Conservation (phyloP, 2,113 vertebrate species). For the Xyliphius kryptos region DNA sequence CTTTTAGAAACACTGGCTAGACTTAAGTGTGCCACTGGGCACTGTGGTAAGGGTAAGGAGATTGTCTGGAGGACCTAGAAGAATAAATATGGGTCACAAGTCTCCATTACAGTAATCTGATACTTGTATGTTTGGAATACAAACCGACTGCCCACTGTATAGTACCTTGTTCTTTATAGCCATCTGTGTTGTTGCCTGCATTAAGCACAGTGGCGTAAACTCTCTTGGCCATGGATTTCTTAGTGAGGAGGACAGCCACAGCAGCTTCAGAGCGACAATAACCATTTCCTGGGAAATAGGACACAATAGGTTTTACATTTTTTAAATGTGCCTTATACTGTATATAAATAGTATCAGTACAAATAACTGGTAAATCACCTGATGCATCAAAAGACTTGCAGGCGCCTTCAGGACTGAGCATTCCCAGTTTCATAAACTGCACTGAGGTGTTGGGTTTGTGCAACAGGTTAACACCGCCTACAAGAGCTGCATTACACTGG, state of each 20-base stretch:
- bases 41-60: no score
- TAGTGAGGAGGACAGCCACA: conserved; percentile 77
- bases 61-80: no score
- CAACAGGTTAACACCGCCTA: conserved; percentile 83
- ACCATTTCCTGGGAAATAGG: conserved; percentile 69
- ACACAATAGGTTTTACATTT: no score
- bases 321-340: no score
- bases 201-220: conserved; percentile 86
- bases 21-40: no score
- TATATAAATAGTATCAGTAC: neutral
- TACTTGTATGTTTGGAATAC: no score
- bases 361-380: conserved; percentile 55
- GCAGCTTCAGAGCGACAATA: conserved; percentile 93
- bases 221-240: conserved; percentile 77
- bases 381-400: conserved; percentile 85
- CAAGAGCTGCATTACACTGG: conserved; percentile 74
- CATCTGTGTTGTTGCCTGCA: conserved; percentile 87
- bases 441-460: conserved; percentile 92
- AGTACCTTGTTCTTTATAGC: conserved; percentile 90
- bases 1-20: no score
- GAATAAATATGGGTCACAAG: no score
- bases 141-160: no score
- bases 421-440: conserved; percentile 93
- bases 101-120: no score
- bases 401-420: conserved; percentile 83